Percentiles rank a stretch among this genome's conserved stretches.
phyloP scores from a whole-genome alignment of 2,113 vertebrate species.

The Epinephelus moara region DNA sequence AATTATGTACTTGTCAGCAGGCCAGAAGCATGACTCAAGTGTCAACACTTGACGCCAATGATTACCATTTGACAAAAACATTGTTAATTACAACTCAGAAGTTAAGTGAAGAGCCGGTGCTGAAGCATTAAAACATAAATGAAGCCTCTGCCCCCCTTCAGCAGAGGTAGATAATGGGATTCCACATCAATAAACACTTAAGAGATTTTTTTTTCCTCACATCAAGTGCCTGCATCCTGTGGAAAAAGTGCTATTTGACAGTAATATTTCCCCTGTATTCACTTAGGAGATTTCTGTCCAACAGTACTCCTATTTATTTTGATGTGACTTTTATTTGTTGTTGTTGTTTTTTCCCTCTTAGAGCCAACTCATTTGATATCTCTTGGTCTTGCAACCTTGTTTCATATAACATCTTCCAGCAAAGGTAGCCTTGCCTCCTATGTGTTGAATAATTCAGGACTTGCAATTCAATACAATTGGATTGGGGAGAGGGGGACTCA shows the following conservation, averaged over 20 bases:
- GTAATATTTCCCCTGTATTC: constrained; percentile 51
- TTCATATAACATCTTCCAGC: constrained; percentile 81
- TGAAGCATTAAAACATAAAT: constrained; percentile 67
- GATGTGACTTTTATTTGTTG: constrained; percentile 67
- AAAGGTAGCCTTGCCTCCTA: constrained; percentile 69
- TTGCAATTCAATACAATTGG: constrained; percentile 83
- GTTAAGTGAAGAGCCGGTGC: constrained; percentile 61
- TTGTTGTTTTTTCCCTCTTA: constrained; percentile 26
- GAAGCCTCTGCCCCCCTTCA: constrained; percentile 56
- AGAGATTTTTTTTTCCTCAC: constrained; percentile 43
- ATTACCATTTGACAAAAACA: constrained; percentile 77
- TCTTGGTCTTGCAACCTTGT: constrained; percentile 71
- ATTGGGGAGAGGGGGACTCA: constrained; percentile 73
- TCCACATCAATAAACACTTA: constrained; percentile 69
- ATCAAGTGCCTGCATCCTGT: constrained; percentile 41
- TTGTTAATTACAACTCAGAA: constrained; percentile 71
- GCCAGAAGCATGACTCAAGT: constrained; percentile 57
- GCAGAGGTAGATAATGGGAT: constrained; percentile 66
- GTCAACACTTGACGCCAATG: constrained; percentile 68
- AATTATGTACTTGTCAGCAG: constrained; percentile 58
- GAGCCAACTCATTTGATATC: constrained; percentile 67
- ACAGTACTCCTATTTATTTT: constrained; percentile 64
- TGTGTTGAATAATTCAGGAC: constrained; percentile 82
- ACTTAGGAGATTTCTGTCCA: constrained; percentile 57
- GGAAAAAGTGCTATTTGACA: constrained; percentile 50